Conservation (phyloP, 2,113 vertebrate species). For the Pangasianodon gigas region DNA sequence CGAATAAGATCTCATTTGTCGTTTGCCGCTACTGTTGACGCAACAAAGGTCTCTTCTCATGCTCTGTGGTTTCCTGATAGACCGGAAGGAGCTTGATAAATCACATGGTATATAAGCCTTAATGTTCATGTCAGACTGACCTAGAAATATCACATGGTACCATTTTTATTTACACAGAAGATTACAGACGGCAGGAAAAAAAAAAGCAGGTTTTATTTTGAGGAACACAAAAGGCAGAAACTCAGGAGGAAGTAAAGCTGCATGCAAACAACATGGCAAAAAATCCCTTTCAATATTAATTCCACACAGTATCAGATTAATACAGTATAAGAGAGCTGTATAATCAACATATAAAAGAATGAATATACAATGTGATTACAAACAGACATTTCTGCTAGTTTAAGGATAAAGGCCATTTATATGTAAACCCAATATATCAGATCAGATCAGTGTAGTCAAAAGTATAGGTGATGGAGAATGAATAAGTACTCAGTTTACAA, state of each 20-base stretch:
- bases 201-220: slow-evolving; percentile 7
- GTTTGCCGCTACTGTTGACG: neutral
- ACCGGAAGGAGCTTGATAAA: neutral
- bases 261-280: neutral
- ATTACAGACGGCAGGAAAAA: neutral
- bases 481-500: neutral
- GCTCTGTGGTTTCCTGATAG: neutral
- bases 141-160: neutral
- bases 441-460: neutral
- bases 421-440: neutral
- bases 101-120: neutral
- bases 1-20: neutral
- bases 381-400: neutral
- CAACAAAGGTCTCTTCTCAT: neutral
- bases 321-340: neutral
- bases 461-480: neutral
- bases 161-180: neutral
- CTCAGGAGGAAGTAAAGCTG: neutral
- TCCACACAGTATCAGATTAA: neutral
- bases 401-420: rapidly evolving
- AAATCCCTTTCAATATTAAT: neutral
- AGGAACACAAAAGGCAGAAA: slow-evolving; percentile 1
- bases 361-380: neutral
- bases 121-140: neutral
- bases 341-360: neutral